These are phyloP conservation scores for Ptilodon capucinus DNA, from an alignment of 2,888 invertebrate species.

Conservation along the genomic window DNA sequence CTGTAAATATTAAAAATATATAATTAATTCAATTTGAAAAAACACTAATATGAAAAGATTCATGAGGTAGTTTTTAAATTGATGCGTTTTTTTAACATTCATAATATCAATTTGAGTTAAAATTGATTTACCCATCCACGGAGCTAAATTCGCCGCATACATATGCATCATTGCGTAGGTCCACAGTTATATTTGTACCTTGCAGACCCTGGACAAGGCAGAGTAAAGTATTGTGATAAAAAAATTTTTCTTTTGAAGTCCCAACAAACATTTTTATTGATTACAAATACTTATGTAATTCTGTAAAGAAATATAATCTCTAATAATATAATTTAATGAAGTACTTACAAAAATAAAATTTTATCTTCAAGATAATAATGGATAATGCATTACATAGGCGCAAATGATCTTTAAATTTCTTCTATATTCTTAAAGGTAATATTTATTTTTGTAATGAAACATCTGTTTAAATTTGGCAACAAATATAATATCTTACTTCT, in stretches of 20 bases:
- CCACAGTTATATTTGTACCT: constrained; percentile 83
- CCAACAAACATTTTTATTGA: constrained; percentile 54
- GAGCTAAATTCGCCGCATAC: constrained; percentile 83
- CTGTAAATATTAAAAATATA: constrained; percentile 61
- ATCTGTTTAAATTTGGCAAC: no score
- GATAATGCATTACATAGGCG: no score
- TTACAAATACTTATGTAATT: neutral
- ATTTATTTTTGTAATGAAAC: no score
- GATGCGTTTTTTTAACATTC: no score
- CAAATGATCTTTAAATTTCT: no score
- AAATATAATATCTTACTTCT: no score
- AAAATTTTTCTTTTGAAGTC: constrained; percentile 65
- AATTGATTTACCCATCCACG: constrained; percentile 83
- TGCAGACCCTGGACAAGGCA: constrained; percentile 84
- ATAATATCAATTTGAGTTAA: constrained; percentile 8
- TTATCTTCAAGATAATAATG: no score
- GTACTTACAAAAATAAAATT: neutral
- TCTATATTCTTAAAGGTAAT: no score
- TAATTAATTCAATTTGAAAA: no score
- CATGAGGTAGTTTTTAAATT: no score
- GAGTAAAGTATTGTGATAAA: constrained; percentile 83
- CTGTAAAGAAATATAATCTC: constrained; percentile 5
- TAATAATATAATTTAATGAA: neutral
- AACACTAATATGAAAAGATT: no score
- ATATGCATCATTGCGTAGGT: constrained; percentile 85